Conservation (phyloP, 1,140 invertebrate species). For the Acyrthosiphon pisum region DNA sequence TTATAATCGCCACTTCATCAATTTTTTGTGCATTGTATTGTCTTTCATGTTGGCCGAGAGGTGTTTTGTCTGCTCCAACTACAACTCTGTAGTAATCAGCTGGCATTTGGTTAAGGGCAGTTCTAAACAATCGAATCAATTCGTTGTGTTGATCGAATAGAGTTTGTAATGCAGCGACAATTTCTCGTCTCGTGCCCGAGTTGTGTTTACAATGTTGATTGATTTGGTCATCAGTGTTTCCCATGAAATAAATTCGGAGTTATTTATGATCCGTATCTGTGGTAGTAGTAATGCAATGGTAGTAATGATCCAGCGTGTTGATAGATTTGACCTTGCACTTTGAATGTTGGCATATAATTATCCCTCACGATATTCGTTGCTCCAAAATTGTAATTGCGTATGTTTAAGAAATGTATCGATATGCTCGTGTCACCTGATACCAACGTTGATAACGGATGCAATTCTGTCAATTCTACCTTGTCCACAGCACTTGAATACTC, state of each 20-base stretch:
- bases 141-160: conserved; percentile 63
- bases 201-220: too few species aligned
- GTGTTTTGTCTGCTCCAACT: too few species aligned
- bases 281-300: too few species aligned
- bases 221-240: too few species aligned
- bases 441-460: conserved; percentile 60
- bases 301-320: too few species aligned
- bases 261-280: too few species aligned
- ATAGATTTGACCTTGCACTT: too few species aligned
- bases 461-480: conserved; percentile 58
- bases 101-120: conserved; percentile 62
- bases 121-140: conserved; percentile 64
- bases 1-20: conserved; percentile 64
- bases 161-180: too few species aligned
- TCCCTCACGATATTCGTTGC: too few species aligned
- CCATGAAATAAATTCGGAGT: too few species aligned
- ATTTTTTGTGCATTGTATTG: conserved; percentile 64
- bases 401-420: background rate
- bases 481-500: conserved; percentile 57
- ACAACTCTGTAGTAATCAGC: too few species aligned
- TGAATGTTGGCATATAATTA: too few species aligned
- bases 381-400: background rate
- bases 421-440: conserved; percentile 59
- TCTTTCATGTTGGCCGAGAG: conserved; percentile 63
- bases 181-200: background rate